A percentile compares a stretch with the other conserved stretches of the same genome.
These are phyloP conservation scores for Sebastes melanostomus DNA, from an alignment of 2,797 vertebrate species.

Conservation along the genomic window DNA sequence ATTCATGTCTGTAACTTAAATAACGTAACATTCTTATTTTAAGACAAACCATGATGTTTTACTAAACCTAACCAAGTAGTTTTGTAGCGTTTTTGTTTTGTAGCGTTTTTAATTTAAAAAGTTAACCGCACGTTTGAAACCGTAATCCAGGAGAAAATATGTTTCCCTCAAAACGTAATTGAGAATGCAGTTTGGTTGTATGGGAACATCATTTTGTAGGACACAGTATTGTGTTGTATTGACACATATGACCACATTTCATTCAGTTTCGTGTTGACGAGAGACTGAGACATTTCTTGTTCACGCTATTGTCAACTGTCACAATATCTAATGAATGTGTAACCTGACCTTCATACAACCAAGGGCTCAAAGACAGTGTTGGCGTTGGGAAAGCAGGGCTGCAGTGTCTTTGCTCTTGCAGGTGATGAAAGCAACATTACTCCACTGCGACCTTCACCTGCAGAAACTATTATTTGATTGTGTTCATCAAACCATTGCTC, in stretches of 20 bases:
- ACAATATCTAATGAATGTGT: neutral
- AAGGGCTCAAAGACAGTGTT: conserved; percentile 1
- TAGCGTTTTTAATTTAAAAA: no score
- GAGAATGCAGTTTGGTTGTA: neutral
- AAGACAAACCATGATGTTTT: no score
- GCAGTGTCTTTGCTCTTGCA: neutral
- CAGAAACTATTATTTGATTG: conserved; percentile 18
- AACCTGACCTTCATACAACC: conserved; percentile 33
- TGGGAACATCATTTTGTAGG: neutral
- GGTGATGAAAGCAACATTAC: conserved; percentile 20
- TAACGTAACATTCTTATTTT: no score
- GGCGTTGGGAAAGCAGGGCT: neutral
- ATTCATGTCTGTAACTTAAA: no score
- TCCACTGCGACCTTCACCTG: neutral
- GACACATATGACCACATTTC: neutral
- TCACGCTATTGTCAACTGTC: neutral
- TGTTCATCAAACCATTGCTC: conserved; percentile 11
- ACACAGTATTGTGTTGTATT: neutral
- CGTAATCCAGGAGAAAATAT: neutral
- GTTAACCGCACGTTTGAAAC: no score
- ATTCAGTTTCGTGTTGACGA: neutral
- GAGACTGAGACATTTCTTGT: neutral
- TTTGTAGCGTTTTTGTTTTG: no score
- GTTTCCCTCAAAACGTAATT: neutral
- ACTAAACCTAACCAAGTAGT: no score